Percentiles rank a stretch among this genome's conserved stretches.
Evolutionary conservation across 2,888 invertebrate genomes (phyloP).

Genomic region (Drosophila leonis): DNA sequence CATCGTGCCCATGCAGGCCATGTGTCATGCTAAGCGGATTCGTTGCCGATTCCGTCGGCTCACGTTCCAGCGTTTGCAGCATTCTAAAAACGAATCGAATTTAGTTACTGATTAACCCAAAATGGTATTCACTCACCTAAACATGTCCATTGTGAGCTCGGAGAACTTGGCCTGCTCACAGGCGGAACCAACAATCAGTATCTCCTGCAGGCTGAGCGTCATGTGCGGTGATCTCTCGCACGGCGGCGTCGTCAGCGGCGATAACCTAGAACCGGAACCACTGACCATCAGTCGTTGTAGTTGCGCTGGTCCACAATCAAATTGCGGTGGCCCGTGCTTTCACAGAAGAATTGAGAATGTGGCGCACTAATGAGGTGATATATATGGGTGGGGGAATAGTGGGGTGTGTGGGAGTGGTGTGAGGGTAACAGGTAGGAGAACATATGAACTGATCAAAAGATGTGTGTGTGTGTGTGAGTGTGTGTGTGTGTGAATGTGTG

Average conservation of each 20-base stretch:
- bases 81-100: constrained; percentile 87
- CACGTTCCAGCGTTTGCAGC: constrained; percentile 96
- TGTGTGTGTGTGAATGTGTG: constrained; percentile 9
- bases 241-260: constrained; percentile 93
- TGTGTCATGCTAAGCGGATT: constrained; percentile 87
- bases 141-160: constrained; percentile 99
- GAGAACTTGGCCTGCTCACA: constrained; percentile 98
- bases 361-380: constrained; percentile 83
- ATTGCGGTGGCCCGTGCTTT: constrained; percentile 86
- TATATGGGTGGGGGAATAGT: constrained; percentile 28
- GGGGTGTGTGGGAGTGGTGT: constrained; percentile 33
- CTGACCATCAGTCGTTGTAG: constrained; percentile 85
- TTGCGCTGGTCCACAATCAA: constrained; percentile 84
- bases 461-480: constrained; percentile 12
- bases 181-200: constrained; percentile 96
- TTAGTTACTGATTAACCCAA: neutral
- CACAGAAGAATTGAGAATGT: constrained; percentile 85
- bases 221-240: constrained; percentile 94
- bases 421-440: constrained; percentile 38
- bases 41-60: constrained; percentile 93
- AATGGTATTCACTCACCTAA: constrained; percentile 85
- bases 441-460: constrained; percentile 48
- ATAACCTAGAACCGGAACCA: constrained; percentile 89
- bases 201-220: constrained; percentile 96
- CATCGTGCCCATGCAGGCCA: constrained; percentile 86